phyloP scores from a whole-genome alignment of 2,888 invertebrate genomes.

The Chaetogeoica ovagalla region DNA sequence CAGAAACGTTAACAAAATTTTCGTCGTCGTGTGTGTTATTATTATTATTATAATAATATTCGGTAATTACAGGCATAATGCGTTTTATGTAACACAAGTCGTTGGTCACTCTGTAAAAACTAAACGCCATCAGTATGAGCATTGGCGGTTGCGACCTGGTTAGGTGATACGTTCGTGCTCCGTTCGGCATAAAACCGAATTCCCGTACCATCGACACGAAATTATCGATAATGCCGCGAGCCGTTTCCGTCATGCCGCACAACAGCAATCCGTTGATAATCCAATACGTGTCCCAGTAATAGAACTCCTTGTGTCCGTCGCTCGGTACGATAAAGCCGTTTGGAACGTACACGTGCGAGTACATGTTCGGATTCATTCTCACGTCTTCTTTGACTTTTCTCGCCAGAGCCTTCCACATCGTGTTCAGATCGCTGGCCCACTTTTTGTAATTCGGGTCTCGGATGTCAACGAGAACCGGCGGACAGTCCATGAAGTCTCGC shows the following conservation, averaged over 20 bases:
- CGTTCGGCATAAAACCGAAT: constrained; percentile 77
- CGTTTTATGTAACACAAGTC: constrained; percentile 68
- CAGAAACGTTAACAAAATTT: constrained; percentile 54
- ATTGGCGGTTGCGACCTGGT: constrained; percentile 74
- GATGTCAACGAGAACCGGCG: constrained; percentile 60
- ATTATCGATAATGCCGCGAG: constrained; percentile 70
- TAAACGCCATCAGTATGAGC: constrained; percentile 71
- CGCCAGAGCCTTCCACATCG: constrained; percentile 60
- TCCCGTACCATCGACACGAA: constrained; percentile 71
- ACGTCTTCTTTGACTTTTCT: constrained; percentile 66
- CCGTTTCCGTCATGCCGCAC: constrained; percentile 71
- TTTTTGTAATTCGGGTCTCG: constrained; percentile 60
- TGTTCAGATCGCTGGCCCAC: constrained; percentile 60
- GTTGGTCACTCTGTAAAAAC: constrained; percentile 68
- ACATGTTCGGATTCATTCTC: constrained; percentile 62
- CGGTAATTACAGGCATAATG: constrained; percentile 61
- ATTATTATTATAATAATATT: too few relatives aligned
- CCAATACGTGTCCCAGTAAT: constrained; percentile 91
- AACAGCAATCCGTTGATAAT: constrained; percentile 70
- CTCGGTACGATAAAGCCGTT: constrained; percentile 72
- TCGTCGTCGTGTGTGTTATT: neutral
- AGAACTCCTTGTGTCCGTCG: constrained; percentile 71
- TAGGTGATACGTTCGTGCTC: constrained; percentile 77
- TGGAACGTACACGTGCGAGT: constrained; percentile 71
- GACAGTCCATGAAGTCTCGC: constrained; percentile 59